Evolutionary conservation across 2,797 vertebrate genomes (phyloP), one percentile per base, ranked within the genome.

Genomic region (Poecilia velifera): DNA sequence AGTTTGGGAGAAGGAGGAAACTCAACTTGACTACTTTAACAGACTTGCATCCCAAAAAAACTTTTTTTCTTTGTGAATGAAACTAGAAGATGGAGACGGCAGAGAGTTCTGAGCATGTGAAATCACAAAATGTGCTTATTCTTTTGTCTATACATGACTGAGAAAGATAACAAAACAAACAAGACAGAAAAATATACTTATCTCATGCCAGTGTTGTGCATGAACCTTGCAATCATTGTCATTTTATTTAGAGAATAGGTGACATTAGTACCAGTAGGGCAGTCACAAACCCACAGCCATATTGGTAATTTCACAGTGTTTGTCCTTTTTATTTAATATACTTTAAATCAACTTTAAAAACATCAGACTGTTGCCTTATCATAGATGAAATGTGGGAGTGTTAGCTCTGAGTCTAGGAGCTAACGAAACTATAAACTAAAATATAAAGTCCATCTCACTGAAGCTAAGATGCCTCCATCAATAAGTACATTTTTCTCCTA

Each of bases 71-170:
- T 46, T 62, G 16, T 53, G 59, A 36, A 9, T 28, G 12, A 53
- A 82, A 25, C 74, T n/a, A 18, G 28, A 12, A 43, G 20, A 2
- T 34, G 43, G 4, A 1, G 31, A 25, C 39, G 53, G 39, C 13
- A 68, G 2, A 18, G 53, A 34, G 55, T 79, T 20, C 34, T 43
- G 10, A 4, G n/a, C 68, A 34, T 74, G 45, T 39, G 20, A 45
- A 39, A 34, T 72, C 34, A 43, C 71, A 80, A 55, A 64, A 46
- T 46, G 28, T 74, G 3, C 79, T 76, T 68, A 6, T 77, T 47
- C 16, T 2, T 31, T 6, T 79, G 12, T 72, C 51, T 68, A 12
- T 80, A 77, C 78, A 66, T 59, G 53, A 68, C 13, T 71, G 39
- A 77, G 76, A 49, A 20, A 74, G 8, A 47, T 1, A 55, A 68